Percentiles rank a stretch among this genome's conserved stretches.
phyloP scores from a whole-genome alignment of 2,113 vertebrate species.

The Turnix velox region DNA sequence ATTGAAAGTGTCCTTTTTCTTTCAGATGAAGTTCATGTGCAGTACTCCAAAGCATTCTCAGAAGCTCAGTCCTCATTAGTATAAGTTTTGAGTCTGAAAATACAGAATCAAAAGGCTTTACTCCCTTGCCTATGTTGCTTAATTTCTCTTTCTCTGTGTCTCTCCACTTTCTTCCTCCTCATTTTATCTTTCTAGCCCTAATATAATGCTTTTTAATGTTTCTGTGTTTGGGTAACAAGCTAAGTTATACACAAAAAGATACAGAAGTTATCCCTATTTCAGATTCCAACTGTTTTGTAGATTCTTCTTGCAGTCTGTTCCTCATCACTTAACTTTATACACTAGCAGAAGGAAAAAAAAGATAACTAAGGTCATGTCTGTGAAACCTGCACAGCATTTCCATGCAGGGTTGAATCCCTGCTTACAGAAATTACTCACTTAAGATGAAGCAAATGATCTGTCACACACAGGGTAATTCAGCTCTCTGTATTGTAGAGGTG shows the following conservation, averaged over 20 bases:
- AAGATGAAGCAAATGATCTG: not conserved
- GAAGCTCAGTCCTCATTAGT: slow-evolving; percentile 1
- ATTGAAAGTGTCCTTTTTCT: slow-evolving; percentile 26
- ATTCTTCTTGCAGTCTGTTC: not conserved
- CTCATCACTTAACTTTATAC: not conserved
- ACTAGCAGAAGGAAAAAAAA: not conserved
- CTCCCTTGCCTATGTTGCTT: not conserved
- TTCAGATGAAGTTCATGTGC: slow-evolving; percentile 10
- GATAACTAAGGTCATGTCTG: not conserved
- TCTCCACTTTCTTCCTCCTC: not conserved
- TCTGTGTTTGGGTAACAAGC: not conserved
- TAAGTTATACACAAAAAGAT: not conserved
- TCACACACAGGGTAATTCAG: not conserved
- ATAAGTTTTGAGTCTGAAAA: not conserved
- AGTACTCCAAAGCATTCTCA: not conserved
- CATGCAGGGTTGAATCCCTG: not conserved
- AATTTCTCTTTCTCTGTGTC: not conserved
- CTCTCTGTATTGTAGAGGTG: not conserved
- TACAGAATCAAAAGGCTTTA: slow-evolving; percentile 12
- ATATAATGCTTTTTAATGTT: not conserved
- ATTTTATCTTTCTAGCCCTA: not conserved
- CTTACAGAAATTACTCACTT: not conserved
- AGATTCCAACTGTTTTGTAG: not conserved
- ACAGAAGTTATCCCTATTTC: not conserved
- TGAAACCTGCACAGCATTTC: not conserved